Percentiles rank a stretch among this genome's conserved stretches.
phyloP scores from a whole-genome alignment of 2,113 vertebrate species.

The Penelope pileata region DNA sequence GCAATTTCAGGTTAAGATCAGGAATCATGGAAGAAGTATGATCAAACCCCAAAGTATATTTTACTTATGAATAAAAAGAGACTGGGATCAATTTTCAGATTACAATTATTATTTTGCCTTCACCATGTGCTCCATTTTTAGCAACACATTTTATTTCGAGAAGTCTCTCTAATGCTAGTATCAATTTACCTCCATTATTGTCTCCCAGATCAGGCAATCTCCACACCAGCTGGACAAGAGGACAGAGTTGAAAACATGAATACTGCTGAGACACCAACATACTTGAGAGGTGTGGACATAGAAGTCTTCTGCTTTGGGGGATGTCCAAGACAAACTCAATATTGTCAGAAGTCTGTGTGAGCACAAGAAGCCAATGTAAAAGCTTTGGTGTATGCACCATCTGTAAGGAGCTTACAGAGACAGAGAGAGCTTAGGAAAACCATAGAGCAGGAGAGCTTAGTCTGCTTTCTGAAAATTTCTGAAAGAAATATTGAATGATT shows the following conservation, averaged over 20 bases:
- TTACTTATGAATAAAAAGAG: neutral
- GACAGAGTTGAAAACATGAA: neutral
- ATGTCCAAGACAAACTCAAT: neutral
- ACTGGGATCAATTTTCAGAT: neutral
- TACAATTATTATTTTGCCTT: neutral
- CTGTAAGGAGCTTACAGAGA: neutral
- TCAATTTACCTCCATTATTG: neutral
- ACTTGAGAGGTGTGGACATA: neutral
- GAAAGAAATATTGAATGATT: neutral
- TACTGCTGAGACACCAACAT: neutral
- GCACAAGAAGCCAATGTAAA: neutral
- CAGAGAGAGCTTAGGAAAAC: neutral
- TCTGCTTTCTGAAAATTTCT: neutral
- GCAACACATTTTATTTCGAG: neutral
- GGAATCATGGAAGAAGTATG: neutral
- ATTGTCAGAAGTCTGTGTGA: neutral
- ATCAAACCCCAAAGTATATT: neutral
- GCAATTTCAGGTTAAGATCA: neutral
- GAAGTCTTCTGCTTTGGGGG: neutral
- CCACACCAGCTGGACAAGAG: neutral
- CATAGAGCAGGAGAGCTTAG: rapidly evolving
- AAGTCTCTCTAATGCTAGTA: neutral
- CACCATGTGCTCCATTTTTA: neutral
- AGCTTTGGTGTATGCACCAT: neutral
- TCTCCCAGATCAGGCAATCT: neutral